Evolutionary conservation across 2,797 vertebrate genomes (phyloP), one percentile per base, ranked within the genome.

Genomic region (Argya squamiceps): DNA sequence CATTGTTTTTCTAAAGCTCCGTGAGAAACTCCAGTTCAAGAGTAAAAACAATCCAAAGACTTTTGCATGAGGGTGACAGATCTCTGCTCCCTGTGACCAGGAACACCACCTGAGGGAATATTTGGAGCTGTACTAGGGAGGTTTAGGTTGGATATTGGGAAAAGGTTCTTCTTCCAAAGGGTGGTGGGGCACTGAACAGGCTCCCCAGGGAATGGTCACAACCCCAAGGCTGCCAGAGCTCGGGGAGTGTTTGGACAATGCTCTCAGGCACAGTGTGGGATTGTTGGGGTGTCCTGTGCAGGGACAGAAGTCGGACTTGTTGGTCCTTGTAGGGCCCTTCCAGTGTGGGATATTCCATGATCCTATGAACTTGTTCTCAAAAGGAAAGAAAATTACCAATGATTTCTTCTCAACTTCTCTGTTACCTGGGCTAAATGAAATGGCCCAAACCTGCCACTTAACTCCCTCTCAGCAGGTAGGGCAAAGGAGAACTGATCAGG

Each of bases 151-250:
- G 27, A 10, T 83, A 3, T 44, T 15, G 12, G 10, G 15, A 32
- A 69, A 53, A 49, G 5, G 16, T 2, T 74, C 55, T 53, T 53
- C 2, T 5, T 20, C 3, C 34, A 60, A 34, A 36, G 53, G 15
- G 3, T 44, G 37, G 0, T n/a, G 0, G 6, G 36, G 37, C 67
- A 29, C 67, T 29, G 50, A 5, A 0, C 43, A 37, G 37, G 52
- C 19, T 80, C 44, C 29, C 14, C 53, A 60, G 30, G 77, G 77
- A 53, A 39, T 47, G 62, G 26, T 5, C 39, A 36, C 0, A 0
- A 44, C 2, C 9, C 34, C 46, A 27, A 9, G n/a, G 39, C 46
- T 74, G 46, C 46, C 26, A 32, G 2, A 68, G 62, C 8, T 74
- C 46, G 2, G 6, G 34, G 39, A 39, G 6, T 1, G 4, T 53